Conservation (phyloP, 1,140 invertebrate species). For the Pantala flavescens region DNA sequence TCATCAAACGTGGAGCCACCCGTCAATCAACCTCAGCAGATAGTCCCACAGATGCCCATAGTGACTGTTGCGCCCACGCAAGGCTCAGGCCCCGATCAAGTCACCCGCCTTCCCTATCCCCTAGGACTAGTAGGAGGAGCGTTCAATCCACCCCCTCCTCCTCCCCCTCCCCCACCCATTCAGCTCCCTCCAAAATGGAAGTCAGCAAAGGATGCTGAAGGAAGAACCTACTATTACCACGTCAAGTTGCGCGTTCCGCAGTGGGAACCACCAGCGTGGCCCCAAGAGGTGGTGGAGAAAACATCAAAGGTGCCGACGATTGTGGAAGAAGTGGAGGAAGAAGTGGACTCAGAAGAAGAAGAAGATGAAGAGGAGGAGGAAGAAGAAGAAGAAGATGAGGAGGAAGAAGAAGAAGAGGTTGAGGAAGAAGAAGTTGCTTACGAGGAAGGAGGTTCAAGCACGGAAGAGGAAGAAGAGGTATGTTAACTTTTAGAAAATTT, state of each 20-base stretch:
- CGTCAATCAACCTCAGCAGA: neutral
- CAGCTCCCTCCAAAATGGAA: conserved; percentile 81
- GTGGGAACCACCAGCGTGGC: conserved; percentile 69
- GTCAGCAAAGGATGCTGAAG: conserved; percentile 64
- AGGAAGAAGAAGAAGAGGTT: conserved; percentile 32
- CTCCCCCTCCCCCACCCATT: conserved; percentile 39
- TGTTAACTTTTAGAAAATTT: neutral
- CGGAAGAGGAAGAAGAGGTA: conserved; percentile 19
- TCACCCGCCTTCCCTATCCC: neutral
- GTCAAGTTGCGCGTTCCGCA: conserved; percentile 69
- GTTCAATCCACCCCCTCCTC: neutral
- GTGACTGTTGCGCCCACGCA: neutral
- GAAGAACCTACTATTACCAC: conserved; percentile 86
- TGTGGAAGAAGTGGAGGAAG: conserved; percentile 32
- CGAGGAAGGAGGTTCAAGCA: conserved; percentile 17
- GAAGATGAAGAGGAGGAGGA: conserved; percentile 40
- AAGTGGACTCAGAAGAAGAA: conserved; percentile 32
- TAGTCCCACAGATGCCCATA: neutral
- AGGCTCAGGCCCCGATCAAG: neutral
- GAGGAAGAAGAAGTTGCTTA: conserved; percentile 26
- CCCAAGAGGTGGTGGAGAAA: conserved; percentile 36
- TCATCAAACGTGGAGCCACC: neutral
- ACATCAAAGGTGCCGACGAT: conserved; percentile 29
- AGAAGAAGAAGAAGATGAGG: conserved; percentile 33
- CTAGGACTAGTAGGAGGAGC: neutral